phyloP scores from a whole-genome alignment of 2,113 vertebrate species.

The Boulengeromyrus knoepffleri region DNA sequence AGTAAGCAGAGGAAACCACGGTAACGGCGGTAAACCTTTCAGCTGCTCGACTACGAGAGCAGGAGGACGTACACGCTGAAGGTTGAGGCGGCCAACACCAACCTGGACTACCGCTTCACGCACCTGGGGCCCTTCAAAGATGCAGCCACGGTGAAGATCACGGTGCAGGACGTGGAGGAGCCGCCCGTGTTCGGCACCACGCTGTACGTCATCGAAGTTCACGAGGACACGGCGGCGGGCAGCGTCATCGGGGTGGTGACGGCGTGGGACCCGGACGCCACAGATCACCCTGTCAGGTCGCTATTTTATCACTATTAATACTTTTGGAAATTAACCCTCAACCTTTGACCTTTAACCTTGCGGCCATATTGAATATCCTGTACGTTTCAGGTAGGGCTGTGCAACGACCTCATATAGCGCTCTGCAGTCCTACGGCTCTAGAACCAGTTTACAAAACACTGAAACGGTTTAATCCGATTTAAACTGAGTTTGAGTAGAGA shows the following conservation, averaged over 20 bases:
- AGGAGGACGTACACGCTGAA: conserved; percentile 76
- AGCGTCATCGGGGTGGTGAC: conserved; percentile 79
- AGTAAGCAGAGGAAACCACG: background rate
- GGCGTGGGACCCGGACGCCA: conserved; percentile 82
- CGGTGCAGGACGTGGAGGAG: conserved; percentile 83
- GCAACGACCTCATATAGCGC: background rate
- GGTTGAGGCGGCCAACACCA: conserved; percentile 84
- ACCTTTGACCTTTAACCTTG: background rate
- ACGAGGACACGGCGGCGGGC: conserved; percentile 83
- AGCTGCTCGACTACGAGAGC: conserved; percentile 91
- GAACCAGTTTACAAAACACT: background rate
- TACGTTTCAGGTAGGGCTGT: background rate
- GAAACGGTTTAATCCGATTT: background rate
- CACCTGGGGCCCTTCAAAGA: conserved; percentile 86
- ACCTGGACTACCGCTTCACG: conserved; percentile 78
- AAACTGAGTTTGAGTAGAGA: background rate
- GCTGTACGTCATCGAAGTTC: conserved; percentile 85
- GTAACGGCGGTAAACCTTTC: background rate
- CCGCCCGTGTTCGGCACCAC: conserved; percentile 77
- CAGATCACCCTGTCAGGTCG: conserved; percentile 80
- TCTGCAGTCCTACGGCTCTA: background rate
- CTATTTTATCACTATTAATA: conserved; percentile 22
- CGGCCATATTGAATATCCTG: background rate
- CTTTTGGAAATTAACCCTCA: background rate
- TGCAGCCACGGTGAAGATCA: conserved; percentile 76